Conservation (phyloP, 1,140 invertebrate genomes). For the Sarcophaga bullata region DNA sequence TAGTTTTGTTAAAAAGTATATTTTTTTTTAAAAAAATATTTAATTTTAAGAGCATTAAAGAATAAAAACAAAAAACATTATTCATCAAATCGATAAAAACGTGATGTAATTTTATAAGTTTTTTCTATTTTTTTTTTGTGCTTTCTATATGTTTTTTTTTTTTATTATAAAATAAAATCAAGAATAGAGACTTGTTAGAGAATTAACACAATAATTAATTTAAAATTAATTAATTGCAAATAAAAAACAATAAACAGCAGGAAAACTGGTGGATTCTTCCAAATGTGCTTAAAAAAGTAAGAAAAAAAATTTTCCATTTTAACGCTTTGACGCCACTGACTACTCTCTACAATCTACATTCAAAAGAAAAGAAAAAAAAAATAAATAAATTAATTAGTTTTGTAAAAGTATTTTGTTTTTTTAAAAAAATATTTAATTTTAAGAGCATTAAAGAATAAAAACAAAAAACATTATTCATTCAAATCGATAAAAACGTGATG, state of each 20-base stretch:
- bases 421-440: no score
- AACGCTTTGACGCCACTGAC: conserved; percentile 26
- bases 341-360: conserved; percentile 20
- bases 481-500: conserved; percentile 27
- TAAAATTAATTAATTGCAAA: no score
- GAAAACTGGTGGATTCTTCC: conserved; percentile 45
- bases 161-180: conserved; percentile 3
- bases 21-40: no score
- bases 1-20: no score
- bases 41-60: no score
- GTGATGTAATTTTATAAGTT: conserved; percentile 33
- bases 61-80: neutral
- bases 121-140: no score
- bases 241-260: neutral
- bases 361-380: neutral
- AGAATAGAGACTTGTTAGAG: conserved; percentile 30
- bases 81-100: neutral
- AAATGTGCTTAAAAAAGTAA: conserved; percentile 44
- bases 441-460: no score
- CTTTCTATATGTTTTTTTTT: conserved; percentile 17
- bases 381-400: neutral
- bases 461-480: neutral
- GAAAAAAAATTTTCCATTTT: neutral
- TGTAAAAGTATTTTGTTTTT: no score
- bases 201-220: conserved; percentile 1